phyloP scores from a whole-genome alignment of 1,140 invertebrate genomes.

The Sweltsa coloradensis region DNA sequence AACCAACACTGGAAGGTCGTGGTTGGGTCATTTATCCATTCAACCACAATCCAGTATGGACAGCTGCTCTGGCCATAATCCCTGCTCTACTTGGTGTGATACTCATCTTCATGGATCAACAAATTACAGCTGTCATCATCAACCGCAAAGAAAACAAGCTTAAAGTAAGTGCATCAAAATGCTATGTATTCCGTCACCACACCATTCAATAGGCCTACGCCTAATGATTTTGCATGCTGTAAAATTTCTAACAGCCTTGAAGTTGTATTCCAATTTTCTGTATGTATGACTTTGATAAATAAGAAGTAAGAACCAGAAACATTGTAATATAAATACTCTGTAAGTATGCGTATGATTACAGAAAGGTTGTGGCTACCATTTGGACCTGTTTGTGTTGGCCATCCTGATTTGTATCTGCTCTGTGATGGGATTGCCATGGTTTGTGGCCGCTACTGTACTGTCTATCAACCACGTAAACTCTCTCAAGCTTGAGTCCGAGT shows the following conservation, averaged over 20 bases:
- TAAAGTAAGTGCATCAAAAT: conserved; percentile 45
- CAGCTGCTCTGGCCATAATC: conserved; percentile 63
- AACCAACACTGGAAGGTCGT: conserved; percentile 70
- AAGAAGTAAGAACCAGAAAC: no score
- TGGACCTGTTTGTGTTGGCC: conserved; percentile 87
- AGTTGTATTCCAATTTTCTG: no score
- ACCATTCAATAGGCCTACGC: no score
- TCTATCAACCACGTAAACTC: conserved; percentile 99
- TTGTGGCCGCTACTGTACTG: conserved; percentile 92
- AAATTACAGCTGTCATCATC: conserved; percentile 97
- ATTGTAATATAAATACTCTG: conserved; percentile 96
- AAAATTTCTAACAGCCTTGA: no score
- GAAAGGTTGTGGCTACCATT: conserved; percentile 96
- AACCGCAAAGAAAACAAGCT: conserved; percentile 98
- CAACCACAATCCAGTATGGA: conserved; percentile 75
- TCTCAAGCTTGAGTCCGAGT: conserved; percentile 90
- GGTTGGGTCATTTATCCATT: conserved; percentile 90
- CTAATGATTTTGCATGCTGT: no score
- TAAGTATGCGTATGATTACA: conserved; percentile 44
- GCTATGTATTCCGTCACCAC: no score
- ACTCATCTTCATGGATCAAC: conserved; percentile 99
- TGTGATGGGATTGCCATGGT: conserved; percentile 87
- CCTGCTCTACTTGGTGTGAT: conserved; percentile 93
- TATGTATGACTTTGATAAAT: not conserved
- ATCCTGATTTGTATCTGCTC: conserved; percentile 87